Conservation (phyloP, 1,140 invertebrate species). For the Phenacoccus solenopsis region DNA sequence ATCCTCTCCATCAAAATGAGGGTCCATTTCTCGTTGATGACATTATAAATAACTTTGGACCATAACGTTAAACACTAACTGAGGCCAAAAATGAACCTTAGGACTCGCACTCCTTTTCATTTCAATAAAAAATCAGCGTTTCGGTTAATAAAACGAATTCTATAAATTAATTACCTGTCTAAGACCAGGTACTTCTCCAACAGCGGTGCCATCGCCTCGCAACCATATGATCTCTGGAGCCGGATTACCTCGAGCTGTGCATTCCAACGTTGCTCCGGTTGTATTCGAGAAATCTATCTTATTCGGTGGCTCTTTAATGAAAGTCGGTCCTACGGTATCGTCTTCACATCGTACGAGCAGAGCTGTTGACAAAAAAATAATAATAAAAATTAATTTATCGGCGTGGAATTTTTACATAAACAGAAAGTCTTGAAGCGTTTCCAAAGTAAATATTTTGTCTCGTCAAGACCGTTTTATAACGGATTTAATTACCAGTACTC, state of each 20-base stretch:
- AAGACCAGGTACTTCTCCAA: slow-evolving; percentile 76
- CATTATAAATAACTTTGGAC: too few relatives aligned
- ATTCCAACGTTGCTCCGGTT: slow-evolving; percentile 82
- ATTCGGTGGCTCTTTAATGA: slow-evolving; percentile 80
- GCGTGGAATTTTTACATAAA: not conserved
- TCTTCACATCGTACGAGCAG: slow-evolving; percentile 38
- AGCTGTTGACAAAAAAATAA: not conserved
- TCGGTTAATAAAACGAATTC: too few relatives aligned
- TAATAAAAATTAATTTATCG: not conserved
- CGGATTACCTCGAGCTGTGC: slow-evolving; percentile 78
- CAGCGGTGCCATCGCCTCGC: slow-evolving; percentile 66
- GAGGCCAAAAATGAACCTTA: too few relatives aligned
- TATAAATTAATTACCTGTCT: slow-evolving; percentile 54
- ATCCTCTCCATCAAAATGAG: too few relatives aligned
- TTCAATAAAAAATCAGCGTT: too few relatives aligned
- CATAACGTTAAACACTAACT: too few relatives aligned
- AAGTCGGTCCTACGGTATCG: slow-evolving; percentile 71
- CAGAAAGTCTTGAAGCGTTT: not conserved
- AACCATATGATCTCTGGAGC: slow-evolving; percentile 87
- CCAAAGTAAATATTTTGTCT: too few relatives aligned
- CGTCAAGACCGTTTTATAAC: too few relatives aligned
- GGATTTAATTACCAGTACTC: not conserved
- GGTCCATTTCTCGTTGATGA: too few relatives aligned
- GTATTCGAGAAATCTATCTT: slow-evolving; percentile 88
- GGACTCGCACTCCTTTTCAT: too few relatives aligned